Conservation (phyloP, 2,888 invertebrate genomes). For the Carabus problematicus region DNA sequence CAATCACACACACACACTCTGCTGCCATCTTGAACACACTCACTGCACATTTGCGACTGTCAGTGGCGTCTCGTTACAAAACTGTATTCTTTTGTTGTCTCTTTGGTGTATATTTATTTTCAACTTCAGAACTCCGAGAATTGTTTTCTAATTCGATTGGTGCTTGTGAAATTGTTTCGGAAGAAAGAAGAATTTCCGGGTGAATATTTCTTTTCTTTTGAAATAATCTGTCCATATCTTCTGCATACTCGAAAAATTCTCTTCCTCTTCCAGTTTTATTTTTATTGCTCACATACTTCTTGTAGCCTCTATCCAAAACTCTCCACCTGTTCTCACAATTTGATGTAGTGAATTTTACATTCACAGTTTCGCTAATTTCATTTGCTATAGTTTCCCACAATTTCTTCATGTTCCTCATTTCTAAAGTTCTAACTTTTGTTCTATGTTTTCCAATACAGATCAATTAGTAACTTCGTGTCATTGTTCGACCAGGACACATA, state of each 20-base stretch:
- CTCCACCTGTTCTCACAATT: constrained; percentile 21
- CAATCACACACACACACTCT: no score
- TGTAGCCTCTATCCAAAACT: no score
- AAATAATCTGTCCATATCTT: constrained; percentile 13
- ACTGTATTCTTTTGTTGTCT: no score
- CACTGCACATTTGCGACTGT: no score
- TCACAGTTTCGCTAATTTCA: not conserved
- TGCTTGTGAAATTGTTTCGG: no score
- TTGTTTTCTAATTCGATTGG: no score
- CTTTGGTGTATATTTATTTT: no score
- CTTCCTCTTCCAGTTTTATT: constrained; percentile 23
- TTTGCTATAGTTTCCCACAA: constrained; percentile 21
- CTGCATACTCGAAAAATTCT: constrained; percentile 14
- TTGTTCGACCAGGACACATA: constrained; percentile 45
- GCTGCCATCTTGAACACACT: no score
- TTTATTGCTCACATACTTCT: constrained; percentile 5
- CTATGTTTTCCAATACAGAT: constrained; percentile 41
- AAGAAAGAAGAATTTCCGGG: no score
- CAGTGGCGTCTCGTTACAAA: no score
- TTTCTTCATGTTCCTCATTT: constrained; percentile 41
- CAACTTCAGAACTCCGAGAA: no score
- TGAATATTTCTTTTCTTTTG: no score
- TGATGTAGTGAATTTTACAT: constrained; percentile 6
- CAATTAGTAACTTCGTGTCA: constrained; percentile 39
- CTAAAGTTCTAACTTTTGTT: constrained; percentile 40